These are phyloP conservation scores for Delia radicum DNA, from an alignment of 1,140 invertebrate genomes.

Conservation along the genomic window DNA sequence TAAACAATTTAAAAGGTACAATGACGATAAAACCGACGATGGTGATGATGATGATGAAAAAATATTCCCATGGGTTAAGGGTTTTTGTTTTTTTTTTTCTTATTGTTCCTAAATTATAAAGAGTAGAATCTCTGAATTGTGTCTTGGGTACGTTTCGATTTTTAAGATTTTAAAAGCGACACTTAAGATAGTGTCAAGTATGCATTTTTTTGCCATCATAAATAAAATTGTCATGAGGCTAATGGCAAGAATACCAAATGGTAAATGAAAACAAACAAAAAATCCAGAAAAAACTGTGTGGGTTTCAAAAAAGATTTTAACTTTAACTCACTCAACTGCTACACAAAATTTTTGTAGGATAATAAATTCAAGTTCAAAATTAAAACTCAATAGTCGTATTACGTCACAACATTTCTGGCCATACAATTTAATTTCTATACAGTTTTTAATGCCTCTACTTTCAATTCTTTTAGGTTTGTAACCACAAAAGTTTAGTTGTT, in stretches of 20 bases:
- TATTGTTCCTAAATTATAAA: not conserved
- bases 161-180: not conserved
- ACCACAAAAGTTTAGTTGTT: no score
- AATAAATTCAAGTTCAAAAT: not conserved
- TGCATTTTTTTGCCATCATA: conserved; percentile 20
- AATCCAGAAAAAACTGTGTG: not conserved
- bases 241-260: no score
- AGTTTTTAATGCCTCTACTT: no score
- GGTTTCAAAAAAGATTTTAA: no score
- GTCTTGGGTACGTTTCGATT: not conserved
- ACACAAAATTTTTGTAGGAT: no score
- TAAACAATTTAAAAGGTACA: not conserved
- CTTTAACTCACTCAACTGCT: no score
- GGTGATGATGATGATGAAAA: not conserved
- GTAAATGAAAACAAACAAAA: no score
- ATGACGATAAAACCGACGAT: not conserved
- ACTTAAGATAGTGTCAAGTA: conserved; percentile 20
- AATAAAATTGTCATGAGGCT: conserved; percentile 9
- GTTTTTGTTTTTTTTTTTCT: not conserved
- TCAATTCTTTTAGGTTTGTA: no score
- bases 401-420: not conserved
- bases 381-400: no score
- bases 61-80: conserved; percentile 17
- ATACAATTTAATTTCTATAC: no score
- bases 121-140: no score